A percentile compares a stretch with the other conserved stretches of the same genome.
These are phyloP conservation scores for Anser brachyrhynchus DNA, from an alignment of 2,113 vertebrate genomes.

Conservation along the genomic window DNA sequence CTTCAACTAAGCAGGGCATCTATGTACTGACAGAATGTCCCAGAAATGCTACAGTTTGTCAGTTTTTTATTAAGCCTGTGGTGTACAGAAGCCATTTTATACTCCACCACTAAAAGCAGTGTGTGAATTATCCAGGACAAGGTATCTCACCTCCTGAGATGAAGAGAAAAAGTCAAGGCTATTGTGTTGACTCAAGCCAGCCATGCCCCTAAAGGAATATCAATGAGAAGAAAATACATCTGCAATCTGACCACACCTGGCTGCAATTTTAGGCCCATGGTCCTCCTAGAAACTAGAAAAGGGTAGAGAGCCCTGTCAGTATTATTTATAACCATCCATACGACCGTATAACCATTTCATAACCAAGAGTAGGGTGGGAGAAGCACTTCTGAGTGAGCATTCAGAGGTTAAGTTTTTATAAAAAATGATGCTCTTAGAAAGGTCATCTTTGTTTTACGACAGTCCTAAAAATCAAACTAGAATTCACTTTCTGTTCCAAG, in stretches of 20 bases:
- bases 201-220: background rate
- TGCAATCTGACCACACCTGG: background rate
- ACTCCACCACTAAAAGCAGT: background rate
- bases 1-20: background rate
- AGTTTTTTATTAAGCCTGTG: background rate
- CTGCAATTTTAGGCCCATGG: background rate
- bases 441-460: background rate
- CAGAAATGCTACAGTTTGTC: background rate
- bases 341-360: background rate
- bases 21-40: background rate
- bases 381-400: background rate
- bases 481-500: background rate
- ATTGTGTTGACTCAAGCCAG: background rate
- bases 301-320: background rate
- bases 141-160: background rate
- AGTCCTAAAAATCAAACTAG: background rate
- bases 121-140: background rate
- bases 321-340: background rate
- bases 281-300: background rate
- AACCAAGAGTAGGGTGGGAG: rapidly evolving
- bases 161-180: background rate
- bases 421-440: background rate
- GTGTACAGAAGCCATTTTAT: background rate
- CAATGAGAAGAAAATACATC: background rate
- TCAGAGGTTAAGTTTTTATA: background rate